Base-by-base conservation (phyloP, 2,797 vertebrate species). In the Gila robusta region DNA sequence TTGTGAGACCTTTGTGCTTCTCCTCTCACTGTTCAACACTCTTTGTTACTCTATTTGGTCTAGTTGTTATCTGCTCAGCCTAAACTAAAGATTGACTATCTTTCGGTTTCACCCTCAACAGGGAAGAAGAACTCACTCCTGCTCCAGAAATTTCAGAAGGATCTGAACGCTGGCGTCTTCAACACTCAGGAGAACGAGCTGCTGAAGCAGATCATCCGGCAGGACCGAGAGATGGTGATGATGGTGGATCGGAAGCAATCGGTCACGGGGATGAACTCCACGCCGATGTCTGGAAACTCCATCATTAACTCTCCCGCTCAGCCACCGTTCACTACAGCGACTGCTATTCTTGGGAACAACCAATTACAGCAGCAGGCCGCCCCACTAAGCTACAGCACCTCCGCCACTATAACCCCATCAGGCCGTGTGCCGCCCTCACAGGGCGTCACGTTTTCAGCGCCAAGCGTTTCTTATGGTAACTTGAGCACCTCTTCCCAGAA, bases 111-210 rank as follows among this genome's bases (percentile, higher is more conserved):
- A 12, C 91, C 54, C 90, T 86, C 91, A 91, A 93, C 94, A 99
- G 98, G 98, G 93, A 99, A 99, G 97, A 99, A 99, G 95, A 99
- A 99, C 92, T 99, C 98, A 0, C 96, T 99, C 93, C 96, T 99
- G 88, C 97, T 99, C 91, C 98, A 99, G 94, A 99, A 99, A 93
- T 99, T 99, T 92, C 98, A 99, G 96, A 98, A 99, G 95, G 98
- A 99, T 87, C 96, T 99, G 94, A 99, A 99, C 92, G 98, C 98
- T 1, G 98, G 98, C 77, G 97, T 99, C 85, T 99, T 99, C 97
- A 99, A 99, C 95, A 98, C 98, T 10, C 98, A 99, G 94, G 98
- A 99, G 95, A 99, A 98, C 49, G 98, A 99, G 96, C 97, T 99
- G 90, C 93, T 99, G 96, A 99, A 99, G 95, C 98, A 99, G 96